These are phyloP conservation scores for Otocyon megalotis DNA, from an alignment of 2,113 vertebrate genomes.

Conservation along the genomic window DNA sequence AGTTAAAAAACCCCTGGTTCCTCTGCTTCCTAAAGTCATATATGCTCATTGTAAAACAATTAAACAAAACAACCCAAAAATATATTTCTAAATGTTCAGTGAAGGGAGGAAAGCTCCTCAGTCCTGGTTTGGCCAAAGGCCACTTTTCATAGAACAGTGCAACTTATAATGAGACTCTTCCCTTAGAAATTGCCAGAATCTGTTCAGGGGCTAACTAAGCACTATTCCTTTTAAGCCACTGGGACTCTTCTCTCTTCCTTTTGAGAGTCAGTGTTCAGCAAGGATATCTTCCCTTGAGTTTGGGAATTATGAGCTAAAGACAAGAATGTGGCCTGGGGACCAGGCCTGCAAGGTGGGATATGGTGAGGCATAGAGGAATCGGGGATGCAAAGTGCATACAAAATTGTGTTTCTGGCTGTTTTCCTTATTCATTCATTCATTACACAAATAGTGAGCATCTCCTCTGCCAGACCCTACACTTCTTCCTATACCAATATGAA, in stretches of 20 bases:
- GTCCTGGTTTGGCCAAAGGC: background rate
- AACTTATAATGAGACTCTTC: background rate
- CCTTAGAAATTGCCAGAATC: background rate
- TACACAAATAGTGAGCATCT: background rate
- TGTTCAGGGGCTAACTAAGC: background rate
- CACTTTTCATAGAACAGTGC: background rate
- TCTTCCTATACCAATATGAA: background rate
- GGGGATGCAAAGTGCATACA: background rate
- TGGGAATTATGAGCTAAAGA: background rate
- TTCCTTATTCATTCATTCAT: background rate
- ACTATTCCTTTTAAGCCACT: background rate
- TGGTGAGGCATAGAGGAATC: background rate
- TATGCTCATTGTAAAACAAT: slow-evolving; percentile 5
- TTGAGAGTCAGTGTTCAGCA: background rate
- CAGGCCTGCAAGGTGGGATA: background rate
- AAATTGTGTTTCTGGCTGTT: background rate
- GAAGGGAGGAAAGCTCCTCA: background rate
- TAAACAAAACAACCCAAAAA: slow-evolving; percentile 20
- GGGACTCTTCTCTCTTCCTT: background rate
- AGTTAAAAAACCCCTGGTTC: background rate
- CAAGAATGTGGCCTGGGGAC: background rate
- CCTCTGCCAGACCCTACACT: background rate
- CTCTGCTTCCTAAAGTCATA: slow-evolving; percentile 11
- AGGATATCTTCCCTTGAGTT: background rate
- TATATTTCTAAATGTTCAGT: background rate